These are phyloP conservation scores for Pyrocephalus nanus DNA, from an alignment of 2,797 vertebrate genomes.

Conservation along the genomic window DNA sequence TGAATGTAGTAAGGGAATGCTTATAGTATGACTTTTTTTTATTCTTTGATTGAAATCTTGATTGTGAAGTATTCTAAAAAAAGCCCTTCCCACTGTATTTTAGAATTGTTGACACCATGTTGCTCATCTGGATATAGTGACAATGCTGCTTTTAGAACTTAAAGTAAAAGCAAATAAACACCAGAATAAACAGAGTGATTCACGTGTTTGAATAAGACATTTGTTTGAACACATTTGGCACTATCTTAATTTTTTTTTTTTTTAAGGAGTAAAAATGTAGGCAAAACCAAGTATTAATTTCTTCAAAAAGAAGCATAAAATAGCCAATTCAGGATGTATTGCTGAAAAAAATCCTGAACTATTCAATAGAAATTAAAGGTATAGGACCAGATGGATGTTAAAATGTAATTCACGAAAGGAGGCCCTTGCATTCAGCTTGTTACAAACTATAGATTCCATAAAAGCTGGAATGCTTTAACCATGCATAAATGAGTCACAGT, in stretches of 20 bases:
- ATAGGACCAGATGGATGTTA: background rate
- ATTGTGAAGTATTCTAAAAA: background rate
- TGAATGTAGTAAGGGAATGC: background rate
- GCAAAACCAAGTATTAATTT: background rate
- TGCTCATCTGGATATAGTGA: background rate
- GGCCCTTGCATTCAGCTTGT: background rate
- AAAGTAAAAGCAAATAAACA: background rate
- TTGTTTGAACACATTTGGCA: background rate
- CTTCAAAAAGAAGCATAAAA: background rate
- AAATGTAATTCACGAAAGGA: background rate
- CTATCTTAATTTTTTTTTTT: background rate
- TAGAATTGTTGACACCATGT: background rate
- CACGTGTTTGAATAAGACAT: background rate
- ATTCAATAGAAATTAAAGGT: background rate
- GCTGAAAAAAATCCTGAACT: background rate
- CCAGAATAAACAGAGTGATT: background rate
- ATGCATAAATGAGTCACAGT: background rate
- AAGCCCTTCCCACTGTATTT: background rate
- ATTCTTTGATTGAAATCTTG: background rate
- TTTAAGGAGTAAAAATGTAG: background rate
- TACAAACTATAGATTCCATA: background rate
- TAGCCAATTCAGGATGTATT: background rate
- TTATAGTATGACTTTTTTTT: background rate
- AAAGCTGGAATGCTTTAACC: background rate
- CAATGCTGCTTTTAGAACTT: background rate